Base-by-base conservation (phyloP, 2,888 invertebrate genomes). In the Druceiella hillmani region DNA sequence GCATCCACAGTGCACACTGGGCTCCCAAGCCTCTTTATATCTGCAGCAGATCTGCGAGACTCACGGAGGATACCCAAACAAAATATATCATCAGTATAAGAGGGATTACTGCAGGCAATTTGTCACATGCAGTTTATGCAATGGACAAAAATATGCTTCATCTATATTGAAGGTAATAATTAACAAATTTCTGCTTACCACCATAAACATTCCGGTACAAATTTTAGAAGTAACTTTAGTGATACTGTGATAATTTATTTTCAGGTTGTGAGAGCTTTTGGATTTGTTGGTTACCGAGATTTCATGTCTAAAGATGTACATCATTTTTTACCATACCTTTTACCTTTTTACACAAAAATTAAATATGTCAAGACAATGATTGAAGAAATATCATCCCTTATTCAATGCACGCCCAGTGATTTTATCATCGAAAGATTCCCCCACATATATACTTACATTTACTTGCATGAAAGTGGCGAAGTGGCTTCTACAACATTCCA, bases 251-350 rank as follows among this genome's bases (percentile, higher is more conserved):
- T 14, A 11, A 20, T 30, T 7, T 40, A 6, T 22, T 48, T 50
- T 2, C 22, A 64, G 65, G 59, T 82, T 2, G 77, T 81, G 0
- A 73, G 77, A 48, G 78, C 83, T 41, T 74, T 87, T 36, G 85
- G 83, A 1, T 85, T 79, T 51, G 71, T 75, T 13, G 80, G 80
- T 22, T 77, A 79, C 5, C 75, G 79, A 52, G 81, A 85, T 53
- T 82, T 84, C 37, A 66, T 84, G 38, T 71, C 74, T 0, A 81
- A 82, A 55, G 83, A 87, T 51, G 76, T 79, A 24, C 78, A 81
- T 35, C 72, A 83, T 48, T 70, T 84, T 13, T 60, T 87, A 5
- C 81, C 84, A 1, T 69, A 75, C 61, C 66, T 83, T 51, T 63
- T 78, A 54, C 66, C 81, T 24, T 60, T 79, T 55, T 62, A 78